Evolutionary conservation across 2,888 invertebrate species (phyloP), one percentile per base, ranked within the genome.

Genomic region (Sarcophaga rosellei): DNA sequence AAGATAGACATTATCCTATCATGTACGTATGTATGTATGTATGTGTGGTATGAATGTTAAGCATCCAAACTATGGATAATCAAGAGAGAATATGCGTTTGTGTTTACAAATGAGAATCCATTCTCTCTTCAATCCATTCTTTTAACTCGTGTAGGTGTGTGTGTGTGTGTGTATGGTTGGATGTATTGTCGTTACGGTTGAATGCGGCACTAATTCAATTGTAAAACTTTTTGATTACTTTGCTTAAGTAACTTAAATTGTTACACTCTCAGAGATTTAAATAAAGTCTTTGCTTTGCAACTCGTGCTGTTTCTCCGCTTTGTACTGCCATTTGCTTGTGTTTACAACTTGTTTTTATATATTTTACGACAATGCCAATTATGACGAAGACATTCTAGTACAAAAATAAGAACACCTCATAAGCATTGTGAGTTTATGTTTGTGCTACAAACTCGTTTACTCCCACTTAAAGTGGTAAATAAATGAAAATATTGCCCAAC

Each of bases 141-240:
- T 17, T 59, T 68, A 77, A 79, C 53, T n/a, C 11, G 61, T 66
- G 15, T 53, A 4, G 25, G 23, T 70, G 35, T 73, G 61, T 47
- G 68, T 8, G 45, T 68, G n/a, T 57, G 0, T 57, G 3, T 57
- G 3, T 15, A 3, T 4, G 12, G n/a, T 2, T 59, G 20, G 0
- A 17, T 44, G 45, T 10, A 44, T 15, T 72, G 35, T 25, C 35
- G 10, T 35, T 35, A 8, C 35, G 35, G 53, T 65, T 53, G 63
- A 35, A 66, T 76, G 68, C 21, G 45, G 45, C 59, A 68, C 44
- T 76, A 68, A 76, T 68, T 76, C 66, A 68, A 76, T 76, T 66
- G 76, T n/a, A 66, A 76, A 76, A 76, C 59, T 76, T 76, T 76
- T 20, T 45, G 57, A 76, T 65, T 76, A 75, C 63, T 76, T 76